Conservation (phyloP, 1,140 invertebrate genomes). For the Zaprionus taronus region DNA sequence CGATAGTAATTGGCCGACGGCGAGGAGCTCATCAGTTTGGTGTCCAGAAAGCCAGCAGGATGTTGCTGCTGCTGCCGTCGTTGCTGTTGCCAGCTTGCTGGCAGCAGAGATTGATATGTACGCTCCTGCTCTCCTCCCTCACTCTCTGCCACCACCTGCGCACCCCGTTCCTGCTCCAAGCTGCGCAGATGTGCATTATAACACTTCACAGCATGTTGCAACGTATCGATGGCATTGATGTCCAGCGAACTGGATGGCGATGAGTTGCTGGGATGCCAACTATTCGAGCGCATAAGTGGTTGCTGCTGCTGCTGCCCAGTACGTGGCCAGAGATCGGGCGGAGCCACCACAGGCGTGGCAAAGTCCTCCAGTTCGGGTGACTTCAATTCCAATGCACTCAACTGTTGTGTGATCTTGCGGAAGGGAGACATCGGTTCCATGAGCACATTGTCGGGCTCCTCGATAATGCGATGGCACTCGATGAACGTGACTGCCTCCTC, state of each 20-base stretch:
- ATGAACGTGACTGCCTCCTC: conserved; percentile 93
- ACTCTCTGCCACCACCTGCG: conserved; percentile 31
- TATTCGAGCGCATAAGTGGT: conserved; percentile 77
- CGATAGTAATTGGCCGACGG: conserved; percentile 93
- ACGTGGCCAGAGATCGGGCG: conserved; percentile 87
- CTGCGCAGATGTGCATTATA: conserved; percentile 78
- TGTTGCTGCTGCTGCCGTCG: conserved; percentile 38
- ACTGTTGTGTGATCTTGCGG: conserved; percentile 90
- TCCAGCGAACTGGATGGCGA: conserved; percentile 75
- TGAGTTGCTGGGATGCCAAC: conserved; percentile 70
- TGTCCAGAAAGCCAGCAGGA: conserved; percentile 87
- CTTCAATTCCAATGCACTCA: conserved; percentile 88
- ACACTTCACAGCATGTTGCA: conserved; percentile 77
- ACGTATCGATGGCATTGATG: conserved; percentile 76
- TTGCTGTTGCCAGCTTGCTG: conserved; percentile 36
- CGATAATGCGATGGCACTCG: conserved; percentile 88
- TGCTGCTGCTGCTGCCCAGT: conserved; percentile 33
- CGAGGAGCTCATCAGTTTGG: conserved; percentile 90
- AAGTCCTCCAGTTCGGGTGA: conserved; percentile 90
- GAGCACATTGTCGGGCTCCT: conserved; percentile 79
- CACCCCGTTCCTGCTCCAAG: conserved; percentile 41
- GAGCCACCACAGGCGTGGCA: conserved; percentile 88
- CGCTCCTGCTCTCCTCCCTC: neutral
- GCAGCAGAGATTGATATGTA: conserved; percentile 79
- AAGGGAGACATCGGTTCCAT: conserved; percentile 89